These are phyloP conservation scores for Palythoa grandiflora DNA, from an alignment of 92 coral and sea anemone genomes.

Conservation along the genomic window DNA sequence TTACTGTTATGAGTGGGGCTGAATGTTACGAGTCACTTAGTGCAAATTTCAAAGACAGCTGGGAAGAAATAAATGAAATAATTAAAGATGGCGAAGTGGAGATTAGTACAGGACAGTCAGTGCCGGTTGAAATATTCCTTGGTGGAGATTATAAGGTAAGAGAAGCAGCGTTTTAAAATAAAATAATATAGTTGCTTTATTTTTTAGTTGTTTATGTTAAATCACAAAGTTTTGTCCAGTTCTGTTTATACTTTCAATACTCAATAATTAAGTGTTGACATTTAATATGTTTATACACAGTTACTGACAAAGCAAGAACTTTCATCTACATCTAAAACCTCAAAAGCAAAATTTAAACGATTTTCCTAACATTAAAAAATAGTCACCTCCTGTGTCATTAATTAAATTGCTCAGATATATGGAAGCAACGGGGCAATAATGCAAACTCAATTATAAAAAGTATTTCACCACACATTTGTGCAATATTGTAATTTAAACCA, in stretches of 20 bases:
- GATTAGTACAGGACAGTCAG: conserved; percentile 52
- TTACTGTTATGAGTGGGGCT: conserved; percentile 60
- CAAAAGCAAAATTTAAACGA: not conserved
- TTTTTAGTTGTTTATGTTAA: not conserved
- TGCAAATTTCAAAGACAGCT: conserved; percentile 39
- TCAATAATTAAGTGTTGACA: not conserved
- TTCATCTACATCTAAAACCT: not conserved
- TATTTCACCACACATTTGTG: not conserved
- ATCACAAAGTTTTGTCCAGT: not conserved
- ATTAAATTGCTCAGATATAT: not conserved
- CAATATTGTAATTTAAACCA: too few species aligned
- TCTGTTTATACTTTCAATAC: not conserved
- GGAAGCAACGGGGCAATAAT: not conserved
- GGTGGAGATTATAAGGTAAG: conserved; percentile 14
- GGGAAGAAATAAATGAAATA: conserved; percentile 59
- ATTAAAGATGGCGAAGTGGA: conserved; percentile 62
- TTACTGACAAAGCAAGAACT: not conserved
- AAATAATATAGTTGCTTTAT: not conserved
- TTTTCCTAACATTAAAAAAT: not conserved
- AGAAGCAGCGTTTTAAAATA: not conserved
- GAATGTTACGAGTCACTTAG: conserved; percentile 48
- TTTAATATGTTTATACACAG: not conserved
- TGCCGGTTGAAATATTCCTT: conserved; percentile 55
- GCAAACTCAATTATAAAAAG: not conserved
- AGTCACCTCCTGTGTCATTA: not conserved